Percentiles rank a stretch among this genome's conserved stretches.
Conservation (phyloP, 1,140 invertebrate genomes). For the Chironomus striatipennis region DNA sequence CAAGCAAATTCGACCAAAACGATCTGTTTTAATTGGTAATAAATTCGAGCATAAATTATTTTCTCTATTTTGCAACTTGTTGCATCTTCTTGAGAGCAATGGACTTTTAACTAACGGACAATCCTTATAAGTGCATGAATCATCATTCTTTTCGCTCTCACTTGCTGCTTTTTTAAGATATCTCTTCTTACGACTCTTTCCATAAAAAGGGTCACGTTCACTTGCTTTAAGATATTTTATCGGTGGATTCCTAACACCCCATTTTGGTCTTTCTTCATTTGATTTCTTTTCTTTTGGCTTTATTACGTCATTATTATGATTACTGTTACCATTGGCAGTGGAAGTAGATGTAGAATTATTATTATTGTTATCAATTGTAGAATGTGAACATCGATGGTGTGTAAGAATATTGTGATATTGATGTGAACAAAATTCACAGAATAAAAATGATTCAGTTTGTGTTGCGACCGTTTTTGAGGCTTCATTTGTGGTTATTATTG, state of each 20-base stretch:
- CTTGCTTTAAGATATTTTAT: constrained; percentile 53
- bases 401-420: background rate
- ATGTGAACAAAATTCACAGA: constrained; percentile 9
- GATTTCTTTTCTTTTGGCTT: constrained; percentile 29
- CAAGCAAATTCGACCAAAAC: background rate
- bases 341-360: too few relatives aligned
- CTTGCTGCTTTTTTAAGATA: background rate
- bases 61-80: background rate
- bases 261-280: constrained; percentile 42
- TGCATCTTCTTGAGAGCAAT: background rate
- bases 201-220: constrained; percentile 51
- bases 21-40: background rate
- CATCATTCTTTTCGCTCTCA: background rate
- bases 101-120: background rate
- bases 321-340: background rate
- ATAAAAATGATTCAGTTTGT: background rate
- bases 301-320: background rate
- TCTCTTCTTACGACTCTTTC: background rate
- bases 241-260: constrained; percentile 48
- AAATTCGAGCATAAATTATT: background rate
- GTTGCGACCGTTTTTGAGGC: background rate
- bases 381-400: background rate
- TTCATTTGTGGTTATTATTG: background rate
- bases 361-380: background rate
- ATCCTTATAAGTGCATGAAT: background rate